Conservation (phyloP, 2,113 vertebrate species). For the Rhea pennata region DNA sequence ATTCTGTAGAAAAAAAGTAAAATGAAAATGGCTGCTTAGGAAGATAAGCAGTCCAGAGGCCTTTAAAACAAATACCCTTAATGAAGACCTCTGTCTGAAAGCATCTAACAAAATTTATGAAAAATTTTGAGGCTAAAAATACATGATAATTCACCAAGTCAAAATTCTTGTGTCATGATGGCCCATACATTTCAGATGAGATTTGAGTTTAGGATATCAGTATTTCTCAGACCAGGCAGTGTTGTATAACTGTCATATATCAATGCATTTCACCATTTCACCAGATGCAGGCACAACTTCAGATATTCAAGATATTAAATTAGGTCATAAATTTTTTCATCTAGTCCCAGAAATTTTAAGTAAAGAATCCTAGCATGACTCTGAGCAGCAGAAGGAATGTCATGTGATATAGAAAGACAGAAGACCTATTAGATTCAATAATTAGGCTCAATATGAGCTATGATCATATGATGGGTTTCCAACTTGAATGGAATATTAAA, state of each 20-base stretch:
- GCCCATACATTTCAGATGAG: not conserved
- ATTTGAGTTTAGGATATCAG: not conserved
- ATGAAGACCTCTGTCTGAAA: not conserved
- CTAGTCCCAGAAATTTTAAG: not conserved
- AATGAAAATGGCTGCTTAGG: not conserved
- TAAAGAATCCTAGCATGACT: not conserved
- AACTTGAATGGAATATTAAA: not conserved
- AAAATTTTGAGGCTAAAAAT: not conserved
- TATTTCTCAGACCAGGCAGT: not conserved
- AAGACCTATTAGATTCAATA: not conserved
- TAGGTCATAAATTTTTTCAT: not conserved
- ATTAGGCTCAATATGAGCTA: not conserved
- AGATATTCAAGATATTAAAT: not conserved
- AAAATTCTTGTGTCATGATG: not conserved
- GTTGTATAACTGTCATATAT: rapidly evolving
- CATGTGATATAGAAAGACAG: not conserved
- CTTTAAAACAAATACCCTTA: not conserved
- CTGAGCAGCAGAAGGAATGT: not conserved
- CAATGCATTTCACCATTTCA: not conserved
- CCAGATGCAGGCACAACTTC: rapidly evolving
- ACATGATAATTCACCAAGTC: not conserved
- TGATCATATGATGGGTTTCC: not conserved
- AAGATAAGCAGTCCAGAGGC: not conserved
- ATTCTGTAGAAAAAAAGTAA: not conserved
- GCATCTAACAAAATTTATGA: not conserved